phyloP scores from a whole-genome alignment of 2,113 vertebrate species.

The Amphiprion percula region DNA sequence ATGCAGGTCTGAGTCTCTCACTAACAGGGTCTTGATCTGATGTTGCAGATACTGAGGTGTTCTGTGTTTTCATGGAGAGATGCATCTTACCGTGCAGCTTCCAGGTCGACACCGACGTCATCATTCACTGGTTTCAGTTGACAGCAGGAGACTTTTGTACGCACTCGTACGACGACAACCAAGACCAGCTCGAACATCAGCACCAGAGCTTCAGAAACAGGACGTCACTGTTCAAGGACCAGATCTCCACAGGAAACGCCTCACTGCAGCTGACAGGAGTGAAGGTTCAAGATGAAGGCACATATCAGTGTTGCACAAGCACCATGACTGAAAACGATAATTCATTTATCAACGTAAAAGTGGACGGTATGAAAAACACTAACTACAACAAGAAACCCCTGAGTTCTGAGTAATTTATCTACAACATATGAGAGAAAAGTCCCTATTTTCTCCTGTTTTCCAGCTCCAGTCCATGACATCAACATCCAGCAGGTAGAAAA shows the following conservation, averaged over 20 bases:
- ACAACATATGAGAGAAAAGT: too few species aligned
- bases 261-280: too few species aligned
- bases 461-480: neutral
- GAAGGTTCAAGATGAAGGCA: conserved; percentile 74
- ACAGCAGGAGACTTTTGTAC: neutral
- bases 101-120: neutral
- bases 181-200: conserved; percentile 66
- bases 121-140: conserved; percentile 86
- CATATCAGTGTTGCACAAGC: conserved; percentile 81
- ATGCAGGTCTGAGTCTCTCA: too few species aligned
- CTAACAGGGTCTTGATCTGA: too few species aligned
- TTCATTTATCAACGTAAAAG: neutral
- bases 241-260: conserved; percentile 39
- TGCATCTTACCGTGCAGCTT: conserved; percentile 81
- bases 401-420: too few species aligned
- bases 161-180: conserved; percentile 72
- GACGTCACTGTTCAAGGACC: conserved; percentile 71
- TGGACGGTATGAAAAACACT: conserved; percentile 69
- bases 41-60: neutral
- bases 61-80: conserved; percentile 49
- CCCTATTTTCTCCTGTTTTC: neutral
- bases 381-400: too few species aligned
- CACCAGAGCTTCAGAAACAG: conserved; percentile 56
- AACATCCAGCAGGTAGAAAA: too few species aligned
- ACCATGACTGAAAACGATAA: conserved; percentile 8